Percentiles rank a stretch among this genome's conserved stretches.
Conservation (phyloP, 2,888 invertebrate species). For the Lepidonotus clava region DNA sequence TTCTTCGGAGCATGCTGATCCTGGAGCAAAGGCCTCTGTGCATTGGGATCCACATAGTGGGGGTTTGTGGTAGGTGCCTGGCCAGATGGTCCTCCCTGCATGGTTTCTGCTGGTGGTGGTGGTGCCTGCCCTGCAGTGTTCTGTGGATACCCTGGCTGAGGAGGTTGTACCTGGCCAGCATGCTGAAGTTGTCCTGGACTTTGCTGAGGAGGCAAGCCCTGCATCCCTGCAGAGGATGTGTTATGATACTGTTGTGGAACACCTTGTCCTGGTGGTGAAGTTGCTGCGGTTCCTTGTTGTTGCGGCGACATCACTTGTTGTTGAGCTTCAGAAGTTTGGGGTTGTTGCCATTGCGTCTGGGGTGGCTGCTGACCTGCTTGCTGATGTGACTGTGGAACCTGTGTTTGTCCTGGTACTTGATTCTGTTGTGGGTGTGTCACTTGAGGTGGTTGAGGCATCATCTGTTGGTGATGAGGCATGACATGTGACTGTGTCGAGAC, state of each 20-base stretch:
- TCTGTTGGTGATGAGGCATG: too few relatives aligned
- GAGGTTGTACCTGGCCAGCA: background rate
- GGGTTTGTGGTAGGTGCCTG: background rate
- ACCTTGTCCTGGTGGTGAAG: conserved; percentile 66
- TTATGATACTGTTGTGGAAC: background rate
- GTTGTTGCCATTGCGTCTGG: background rate
- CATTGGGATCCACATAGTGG: background rate
- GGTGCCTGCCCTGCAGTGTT: background rate
- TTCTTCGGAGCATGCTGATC: background rate
- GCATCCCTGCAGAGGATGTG: too few relatives aligned
- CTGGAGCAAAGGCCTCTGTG: background rate
- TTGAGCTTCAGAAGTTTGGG: background rate
- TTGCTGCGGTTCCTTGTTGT: conserved; percentile 1
- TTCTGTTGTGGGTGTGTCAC: too few relatives aligned
- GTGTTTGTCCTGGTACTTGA: too few relatives aligned
- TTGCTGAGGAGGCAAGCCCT: conserved; percentile 5
- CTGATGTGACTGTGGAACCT: too few relatives aligned
- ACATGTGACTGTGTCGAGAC: too few relatives aligned
- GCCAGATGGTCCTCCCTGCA: too few relatives aligned
- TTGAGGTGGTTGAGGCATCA: too few relatives aligned
- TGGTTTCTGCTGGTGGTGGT: background rate
- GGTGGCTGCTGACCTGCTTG: too few relatives aligned
- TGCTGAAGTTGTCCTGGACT: background rate
- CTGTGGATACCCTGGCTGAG: background rate
- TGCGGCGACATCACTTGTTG: background rate